Evolutionary conservation across 2,888 invertebrate genomes (phyloP).

Genomic region (Theretra japonica): DNA sequence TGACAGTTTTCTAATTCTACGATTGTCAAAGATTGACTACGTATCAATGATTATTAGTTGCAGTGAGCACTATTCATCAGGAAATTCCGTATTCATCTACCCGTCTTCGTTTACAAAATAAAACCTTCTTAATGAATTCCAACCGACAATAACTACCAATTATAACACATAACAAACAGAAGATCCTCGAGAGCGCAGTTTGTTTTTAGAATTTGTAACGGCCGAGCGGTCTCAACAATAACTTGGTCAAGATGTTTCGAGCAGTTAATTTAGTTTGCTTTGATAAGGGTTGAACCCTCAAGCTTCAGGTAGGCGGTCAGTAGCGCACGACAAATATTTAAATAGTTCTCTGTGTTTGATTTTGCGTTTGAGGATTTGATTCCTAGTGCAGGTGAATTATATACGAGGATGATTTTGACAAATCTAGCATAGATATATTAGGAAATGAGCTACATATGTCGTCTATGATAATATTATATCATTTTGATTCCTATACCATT

Average conservation of each 20-base stretch:
- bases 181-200: constrained; percentile 45
- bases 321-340: constrained; percentile 39
- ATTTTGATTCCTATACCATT: too few relatives aligned
- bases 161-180: constrained; percentile 9
- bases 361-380: neutral
- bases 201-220: constrained; percentile 76
- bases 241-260: constrained; percentile 82
- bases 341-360: constrained; percentile 30
- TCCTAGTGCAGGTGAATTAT: neutral
- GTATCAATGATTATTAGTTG: too few relatives aligned
- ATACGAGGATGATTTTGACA: too few relatives aligned
- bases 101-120: neutral
- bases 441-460: too few relatives aligned
- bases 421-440: too few relatives aligned
- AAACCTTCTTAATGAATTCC: neutral
- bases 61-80: too few relatives aligned
- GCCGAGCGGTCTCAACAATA: constrained; percentile 67
- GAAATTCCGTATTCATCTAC: too few relatives aligned
- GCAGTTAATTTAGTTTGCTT: constrained; percentile 82
- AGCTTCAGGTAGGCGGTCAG: constrained; percentile 73
- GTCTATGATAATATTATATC: too few relatives aligned
- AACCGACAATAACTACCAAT: neutral
- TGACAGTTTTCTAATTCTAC: too few relatives aligned
- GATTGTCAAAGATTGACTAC: too few relatives aligned
- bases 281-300: constrained; percentile 78